Evolutionary conservation across 2,797 vertebrate genomes (phyloP).

Genomic region (Balearica regulorum): DNA sequence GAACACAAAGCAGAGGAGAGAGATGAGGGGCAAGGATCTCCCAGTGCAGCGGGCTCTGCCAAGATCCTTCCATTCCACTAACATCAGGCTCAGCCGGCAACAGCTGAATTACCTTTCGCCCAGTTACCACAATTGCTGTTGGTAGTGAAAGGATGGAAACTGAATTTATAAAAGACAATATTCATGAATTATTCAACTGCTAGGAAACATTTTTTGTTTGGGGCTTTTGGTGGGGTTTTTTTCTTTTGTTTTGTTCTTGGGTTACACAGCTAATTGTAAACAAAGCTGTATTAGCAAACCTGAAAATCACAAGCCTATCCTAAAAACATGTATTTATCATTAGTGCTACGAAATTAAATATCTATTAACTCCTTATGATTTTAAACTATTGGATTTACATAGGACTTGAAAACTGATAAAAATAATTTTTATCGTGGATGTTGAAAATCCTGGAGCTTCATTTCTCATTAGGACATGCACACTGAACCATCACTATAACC

Average conservation of each 20-base stretch:
- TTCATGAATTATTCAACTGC: background rate
- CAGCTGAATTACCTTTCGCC: background rate
- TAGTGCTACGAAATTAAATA: background rate
- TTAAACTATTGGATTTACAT: background rate
- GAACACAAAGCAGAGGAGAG: background rate
- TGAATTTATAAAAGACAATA: background rate
- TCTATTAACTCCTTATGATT: background rate
- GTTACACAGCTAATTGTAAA: background rate
- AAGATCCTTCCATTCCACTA: background rate
- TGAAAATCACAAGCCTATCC: background rate
- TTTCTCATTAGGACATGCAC: background rate
- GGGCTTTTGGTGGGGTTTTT: accelerated
- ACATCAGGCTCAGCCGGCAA: background rate
- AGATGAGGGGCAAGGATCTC: background rate
- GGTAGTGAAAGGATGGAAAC: background rate
- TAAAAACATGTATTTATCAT: background rate
- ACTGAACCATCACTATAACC: background rate
- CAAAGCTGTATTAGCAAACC: background rate
- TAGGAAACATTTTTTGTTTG: background rate
- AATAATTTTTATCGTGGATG: background rate
- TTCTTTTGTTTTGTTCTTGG: background rate
- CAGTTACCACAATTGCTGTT: background rate
- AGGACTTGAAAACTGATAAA: background rate
- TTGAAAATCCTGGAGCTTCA: background rate
- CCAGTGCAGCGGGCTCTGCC: background rate